Evolutionary conservation across 2,797 vertebrate genomes (phyloP), one percentile per base, ranked within the genome.

Genomic region (Cyclopterus lumpus): DNA sequence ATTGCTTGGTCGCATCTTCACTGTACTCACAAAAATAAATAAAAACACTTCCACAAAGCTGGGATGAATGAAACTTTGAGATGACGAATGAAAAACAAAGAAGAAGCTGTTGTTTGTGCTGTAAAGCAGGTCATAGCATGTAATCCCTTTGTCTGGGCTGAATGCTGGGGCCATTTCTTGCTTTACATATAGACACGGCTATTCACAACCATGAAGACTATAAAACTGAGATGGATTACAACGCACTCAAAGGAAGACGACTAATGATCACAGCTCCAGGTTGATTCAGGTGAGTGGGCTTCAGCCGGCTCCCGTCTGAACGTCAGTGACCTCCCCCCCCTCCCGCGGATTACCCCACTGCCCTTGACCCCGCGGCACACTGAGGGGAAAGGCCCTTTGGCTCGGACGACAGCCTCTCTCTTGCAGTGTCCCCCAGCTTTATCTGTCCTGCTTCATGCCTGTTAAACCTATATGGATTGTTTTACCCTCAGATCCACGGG

Each of bases 61-160:
- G 42, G 22, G 51, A 71, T 62, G 42, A 10, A 8, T 49, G 22
- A 60, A 68, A 85, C 67, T 71, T 80, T 66, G 62, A 71, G 26
- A 66, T 62, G 68, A 73, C 20, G 20, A 72, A 49, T 66, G 44
- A 24, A 85, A 83, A 80, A 84, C 63, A 82, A 90, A 86, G 71
- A 67, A 70, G 71, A 82, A 62, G 79, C 80, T 68, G 75, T 83
- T 90, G 88, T 92, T 88, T 87, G 86, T 80, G 67, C 80, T 88
- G 81, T 84, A 89, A 93, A 93, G 89, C 87, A 85, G 92, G 91
- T 92, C 91, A 91, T 71, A 71, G 80, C 80, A 78, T 77, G 54
- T 88, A 92, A 94, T 93, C 91, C 87, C 75, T 77, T 90, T 76
- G 88, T 81, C 87, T 88, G 73, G 62, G 72, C 73, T 77, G 66